These are phyloP conservation scores for Branchipolynoe longqiensis DNA, from an alignment of 2,888 invertebrate species.

Conservation along the genomic window DNA sequence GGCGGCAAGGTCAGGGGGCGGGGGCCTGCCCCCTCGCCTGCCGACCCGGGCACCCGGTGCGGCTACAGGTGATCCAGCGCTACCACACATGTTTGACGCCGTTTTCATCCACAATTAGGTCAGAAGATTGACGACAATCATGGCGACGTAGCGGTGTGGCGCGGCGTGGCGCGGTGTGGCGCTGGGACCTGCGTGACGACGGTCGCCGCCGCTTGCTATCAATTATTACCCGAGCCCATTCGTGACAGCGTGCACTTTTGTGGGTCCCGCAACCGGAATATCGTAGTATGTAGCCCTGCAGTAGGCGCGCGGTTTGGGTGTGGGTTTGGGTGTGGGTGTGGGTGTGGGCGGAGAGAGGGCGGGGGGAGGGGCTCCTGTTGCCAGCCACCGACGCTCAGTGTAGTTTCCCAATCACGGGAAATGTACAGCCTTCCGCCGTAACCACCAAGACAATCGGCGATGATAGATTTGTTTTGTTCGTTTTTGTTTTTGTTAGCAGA, in stretches of 20 bases:
- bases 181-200: not conserved
- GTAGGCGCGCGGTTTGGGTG: too few species aligned
- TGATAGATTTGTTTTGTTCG: conserved; percentile 1
- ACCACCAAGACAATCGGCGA: conserved; percentile 34
- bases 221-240: not conserved
- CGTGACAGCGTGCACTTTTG: conserved; percentile 30
- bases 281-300: not conserved
- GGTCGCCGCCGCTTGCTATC: not conserved
- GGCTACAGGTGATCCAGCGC: conserved; percentile 11
- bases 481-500: not conserved
- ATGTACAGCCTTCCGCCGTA: not conserved
- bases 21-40: not conserved
- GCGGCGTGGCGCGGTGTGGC: too few species aligned
- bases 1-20: not conserved
- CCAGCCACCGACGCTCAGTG: not conserved
- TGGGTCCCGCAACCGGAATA: not conserved
- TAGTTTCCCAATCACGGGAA: conserved; percentile 19
- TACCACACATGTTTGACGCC: conserved; percentile 50
- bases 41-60: not conserved
- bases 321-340: too few species aligned
- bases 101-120: conserved; percentile 60
- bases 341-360: too few species aligned
- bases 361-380: not conserved
- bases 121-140: conserved; percentile 57
- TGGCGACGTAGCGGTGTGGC: not conserved